These are phyloP conservation scores for Pionites leucogaster DNA, from an alignment of 2,113 vertebrate genomes.

Conservation along the genomic window DNA sequence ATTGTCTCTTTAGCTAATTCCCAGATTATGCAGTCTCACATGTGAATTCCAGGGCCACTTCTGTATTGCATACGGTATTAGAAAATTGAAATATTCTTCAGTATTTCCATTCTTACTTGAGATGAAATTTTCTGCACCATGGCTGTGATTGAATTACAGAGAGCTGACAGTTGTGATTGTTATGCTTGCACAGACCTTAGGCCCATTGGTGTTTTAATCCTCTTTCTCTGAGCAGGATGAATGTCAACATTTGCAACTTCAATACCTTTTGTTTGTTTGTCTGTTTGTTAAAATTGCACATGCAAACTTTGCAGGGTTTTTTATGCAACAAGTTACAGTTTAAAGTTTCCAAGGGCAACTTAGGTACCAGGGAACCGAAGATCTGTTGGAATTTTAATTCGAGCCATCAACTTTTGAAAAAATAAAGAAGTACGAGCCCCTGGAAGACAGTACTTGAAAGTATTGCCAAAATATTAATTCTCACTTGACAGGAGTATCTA, in stretches of 20 bases:
- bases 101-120: neutral
- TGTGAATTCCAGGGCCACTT: neutral
- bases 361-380: neutral
- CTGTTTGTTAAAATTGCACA: conserved; percentile 7
- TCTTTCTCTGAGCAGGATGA: neutral
- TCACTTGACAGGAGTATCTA: neutral
- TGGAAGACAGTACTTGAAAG: neutral
- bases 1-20: neutral
- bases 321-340: neutral
- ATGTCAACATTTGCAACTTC: neutral
- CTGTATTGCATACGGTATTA: neutral
- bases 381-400: neutral
- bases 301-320: neutral
- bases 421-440: neutral
- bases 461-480: neutral
- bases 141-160: neutral
- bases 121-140: neutral
- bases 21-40: neutral
- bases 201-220: neutral
- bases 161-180: neutral
- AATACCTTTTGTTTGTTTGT: conserved; percentile 6
- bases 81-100: neutral
- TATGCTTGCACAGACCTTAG: neutral
- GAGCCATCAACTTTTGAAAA: neutral
- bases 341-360: neutral